These are phyloP conservation scores for Neoitamus cyanurus DNA, from an alignment of 2,888 invertebrate genomes.

Conservation along the genomic window DNA sequence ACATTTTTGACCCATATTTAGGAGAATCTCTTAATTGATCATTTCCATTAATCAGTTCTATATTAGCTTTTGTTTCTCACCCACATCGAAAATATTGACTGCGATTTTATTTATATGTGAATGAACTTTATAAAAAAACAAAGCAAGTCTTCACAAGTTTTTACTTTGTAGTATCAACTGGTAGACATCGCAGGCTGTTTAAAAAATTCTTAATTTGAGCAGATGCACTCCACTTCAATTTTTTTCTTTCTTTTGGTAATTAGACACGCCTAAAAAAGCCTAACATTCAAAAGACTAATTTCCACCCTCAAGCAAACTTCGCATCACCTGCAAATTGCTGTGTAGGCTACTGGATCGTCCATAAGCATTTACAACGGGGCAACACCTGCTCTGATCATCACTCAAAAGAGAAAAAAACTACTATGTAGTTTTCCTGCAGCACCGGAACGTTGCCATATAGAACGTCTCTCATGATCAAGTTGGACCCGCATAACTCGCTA, in stretches of 20 bases:
- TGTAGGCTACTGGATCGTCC: constrained; percentile 30
- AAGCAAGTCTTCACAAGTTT: too few relatives aligned
- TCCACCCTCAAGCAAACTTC: constrained; percentile 16
- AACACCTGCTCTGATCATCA: constrained; percentile 34
- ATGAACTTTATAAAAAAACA: too few relatives aligned
- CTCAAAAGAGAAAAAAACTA: neutral
- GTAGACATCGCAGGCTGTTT: neutral
- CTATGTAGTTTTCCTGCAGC: neutral
- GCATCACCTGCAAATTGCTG: constrained; percentile 32
- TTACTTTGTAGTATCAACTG: neutral
- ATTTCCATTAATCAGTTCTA: too few relatives aligned
- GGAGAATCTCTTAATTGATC: too few relatives aligned
- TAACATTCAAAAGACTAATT: constrained; percentile 5
- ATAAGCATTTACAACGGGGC: neutral
- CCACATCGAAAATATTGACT: too few relatives aligned
- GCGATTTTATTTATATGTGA: too few relatives aligned
- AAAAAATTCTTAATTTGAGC: neutral
- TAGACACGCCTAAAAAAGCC: neutral
- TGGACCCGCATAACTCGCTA: constrained; percentile 10
- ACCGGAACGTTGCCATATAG: neutral
- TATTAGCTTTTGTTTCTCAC: too few relatives aligned
- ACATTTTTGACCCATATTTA: too few relatives aligned
- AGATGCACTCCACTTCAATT: neutral
- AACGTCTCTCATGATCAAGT: neutral
- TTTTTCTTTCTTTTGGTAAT: neutral